Percentiles rank a stretch among this genome's conserved stretches.
Conservation (phyloP, 2,888 invertebrate species). For the Slavum lentiscoides region DNA sequence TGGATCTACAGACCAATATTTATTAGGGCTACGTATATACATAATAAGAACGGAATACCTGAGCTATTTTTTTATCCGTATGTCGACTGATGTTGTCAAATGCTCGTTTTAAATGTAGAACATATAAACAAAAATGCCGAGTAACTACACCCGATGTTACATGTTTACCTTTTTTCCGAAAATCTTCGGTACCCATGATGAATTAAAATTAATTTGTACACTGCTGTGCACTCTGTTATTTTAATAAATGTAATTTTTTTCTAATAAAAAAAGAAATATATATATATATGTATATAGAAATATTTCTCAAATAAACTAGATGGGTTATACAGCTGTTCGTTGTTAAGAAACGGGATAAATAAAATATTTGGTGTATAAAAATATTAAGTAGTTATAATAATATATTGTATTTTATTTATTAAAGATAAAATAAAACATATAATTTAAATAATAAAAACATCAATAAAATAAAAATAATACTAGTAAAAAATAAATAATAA, state of each 20-base stretch:
- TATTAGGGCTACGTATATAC: too few relatives aligned
- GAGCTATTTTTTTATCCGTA: too few relatives aligned
- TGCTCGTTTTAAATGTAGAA: not conserved
- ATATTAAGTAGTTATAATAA: not conserved
- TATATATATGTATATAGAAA: not conserved
- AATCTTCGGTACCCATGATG: not conserved
- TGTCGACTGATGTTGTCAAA: too few relatives aligned
- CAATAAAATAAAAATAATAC: constrained; percentile 33
- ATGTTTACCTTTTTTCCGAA: not conserved
- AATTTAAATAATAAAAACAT: constrained; percentile 38
- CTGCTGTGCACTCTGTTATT: not conserved
- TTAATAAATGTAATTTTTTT: not conserved
- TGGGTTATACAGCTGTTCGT: not conserved
- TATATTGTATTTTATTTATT: constrained; percentile 42
- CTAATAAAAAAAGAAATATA: too few relatives aligned
- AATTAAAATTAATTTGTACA: not conserved
- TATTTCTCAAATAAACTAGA: not conserved
- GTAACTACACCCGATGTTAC: not conserved
- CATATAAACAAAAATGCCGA: constrained; percentile 19
- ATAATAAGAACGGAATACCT: too few relatives aligned
- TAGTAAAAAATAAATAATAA: constrained; percentile 47
- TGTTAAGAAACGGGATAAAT: not conserved
- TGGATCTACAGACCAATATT: too few relatives aligned
- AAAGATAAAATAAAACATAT: constrained; percentile 41
- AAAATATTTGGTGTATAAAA: not conserved